Evolutionary conservation across 1,140 invertebrate genomes (phyloP).

Genomic region (Dinoponera quadriceps): DNA sequence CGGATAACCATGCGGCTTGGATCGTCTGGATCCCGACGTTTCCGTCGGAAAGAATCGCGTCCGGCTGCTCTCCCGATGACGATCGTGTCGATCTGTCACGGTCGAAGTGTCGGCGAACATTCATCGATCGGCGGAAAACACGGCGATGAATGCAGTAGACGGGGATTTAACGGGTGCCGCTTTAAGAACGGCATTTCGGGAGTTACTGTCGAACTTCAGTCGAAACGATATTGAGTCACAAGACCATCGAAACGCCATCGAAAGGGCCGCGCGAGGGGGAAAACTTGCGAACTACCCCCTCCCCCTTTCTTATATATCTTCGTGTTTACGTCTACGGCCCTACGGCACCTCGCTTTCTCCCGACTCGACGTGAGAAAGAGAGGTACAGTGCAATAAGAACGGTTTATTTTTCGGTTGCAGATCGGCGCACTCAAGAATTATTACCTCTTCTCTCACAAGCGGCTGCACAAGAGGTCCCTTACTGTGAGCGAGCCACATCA

Average conservation of each 20-base stretch:
- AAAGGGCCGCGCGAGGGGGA: conserved; percentile 4
- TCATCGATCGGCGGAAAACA: conserved; percentile 35
- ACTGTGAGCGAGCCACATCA: conserved; percentile 91
- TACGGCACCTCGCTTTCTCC: not conserved
- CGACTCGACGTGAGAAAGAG: not conserved
- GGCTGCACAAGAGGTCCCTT: conserved; percentile 92
- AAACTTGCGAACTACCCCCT: conserved; percentile 1
- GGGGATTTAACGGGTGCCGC: conserved; percentile 13
- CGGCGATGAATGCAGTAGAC: conserved; percentile 42
- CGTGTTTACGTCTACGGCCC: conserved; percentile 1
- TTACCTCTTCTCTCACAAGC: conserved; percentile 93
- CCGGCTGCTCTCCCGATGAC: not conserved
- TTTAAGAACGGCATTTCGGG: conserved; percentile 30
- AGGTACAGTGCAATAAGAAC: conserved; percentile 16
- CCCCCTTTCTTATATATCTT: not conserved
- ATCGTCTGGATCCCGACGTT: no score
- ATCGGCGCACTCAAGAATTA: conserved; percentile 93
- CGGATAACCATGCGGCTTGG: no score
- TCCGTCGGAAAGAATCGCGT: not conserved
- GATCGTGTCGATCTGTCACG: not conserved
- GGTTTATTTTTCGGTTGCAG: conserved; percentile 86
- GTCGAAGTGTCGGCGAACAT: not conserved
- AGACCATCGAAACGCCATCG: conserved; percentile 42
- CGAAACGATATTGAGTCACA: conserved; percentile 42
- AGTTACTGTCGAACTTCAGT: conserved; percentile 38